These are phyloP conservation scores for Pituophis catenifer DNA, from an alignment of 2,113 vertebrate genomes.

Conservation along the genomic window DNA sequence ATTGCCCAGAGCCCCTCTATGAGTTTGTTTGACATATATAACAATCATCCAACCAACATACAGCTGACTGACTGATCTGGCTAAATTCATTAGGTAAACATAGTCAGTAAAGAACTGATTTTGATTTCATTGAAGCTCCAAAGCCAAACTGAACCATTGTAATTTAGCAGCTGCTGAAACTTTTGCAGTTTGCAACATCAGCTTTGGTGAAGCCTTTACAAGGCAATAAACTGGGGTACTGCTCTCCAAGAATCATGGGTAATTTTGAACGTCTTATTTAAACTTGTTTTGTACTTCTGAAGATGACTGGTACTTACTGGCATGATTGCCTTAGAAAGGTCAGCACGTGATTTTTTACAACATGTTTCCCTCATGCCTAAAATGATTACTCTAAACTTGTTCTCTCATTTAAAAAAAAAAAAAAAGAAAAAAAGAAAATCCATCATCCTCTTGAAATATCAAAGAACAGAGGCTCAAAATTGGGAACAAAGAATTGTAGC, in stretches of 20 bases:
- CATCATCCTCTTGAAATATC: slow-evolving; percentile 27
- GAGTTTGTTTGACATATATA: too few species aligned
- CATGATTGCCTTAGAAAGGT: slow-evolving; percentile 54
- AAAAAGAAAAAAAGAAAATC: slow-evolving; percentile 25
- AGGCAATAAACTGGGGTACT: too few species aligned
- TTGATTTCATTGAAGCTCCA: too few species aligned
- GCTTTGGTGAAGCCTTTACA: too few species aligned
- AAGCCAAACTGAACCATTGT: too few species aligned
- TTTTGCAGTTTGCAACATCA: too few species aligned
- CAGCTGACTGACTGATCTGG: too few species aligned
- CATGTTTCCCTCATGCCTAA: slow-evolving; percentile 22
- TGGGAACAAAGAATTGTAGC: not conserved
- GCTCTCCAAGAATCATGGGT: slow-evolving; percentile 28
- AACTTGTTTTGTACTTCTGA: slow-evolving; percentile 21
- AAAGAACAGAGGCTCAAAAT: not conserved
- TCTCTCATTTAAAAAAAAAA: not conserved
- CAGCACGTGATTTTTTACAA: slow-evolving; percentile 37
- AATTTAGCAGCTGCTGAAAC: too few species aligned
- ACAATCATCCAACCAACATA: too few species aligned
- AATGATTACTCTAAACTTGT: slow-evolving; percentile 13
- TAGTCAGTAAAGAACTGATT: too few species aligned
- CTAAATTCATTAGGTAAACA: too few species aligned
- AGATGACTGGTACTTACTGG: slow-evolving; percentile 43
- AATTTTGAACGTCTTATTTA: slow-evolving; percentile 36
- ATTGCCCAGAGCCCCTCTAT: too few species aligned